phyloP scores from a whole-genome alignment of 2,888 invertebrate genomes.

The Dasysyrphus albostriatus region DNA sequence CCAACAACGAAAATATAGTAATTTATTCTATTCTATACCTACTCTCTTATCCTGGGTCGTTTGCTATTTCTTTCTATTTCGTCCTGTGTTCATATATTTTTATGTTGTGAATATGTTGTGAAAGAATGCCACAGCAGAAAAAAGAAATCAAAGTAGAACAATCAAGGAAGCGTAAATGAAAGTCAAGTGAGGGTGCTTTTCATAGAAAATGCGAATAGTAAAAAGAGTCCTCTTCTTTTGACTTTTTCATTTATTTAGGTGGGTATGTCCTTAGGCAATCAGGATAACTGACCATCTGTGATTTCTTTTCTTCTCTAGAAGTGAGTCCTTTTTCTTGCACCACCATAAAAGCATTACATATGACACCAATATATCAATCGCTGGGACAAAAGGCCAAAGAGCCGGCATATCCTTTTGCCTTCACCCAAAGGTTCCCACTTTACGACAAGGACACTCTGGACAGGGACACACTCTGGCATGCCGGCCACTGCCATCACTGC shows the following conservation, averaged over 20 bases:
- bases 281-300: slow-evolving; percentile 72
- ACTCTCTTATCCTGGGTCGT: slow-evolving; percentile 31
- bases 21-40: slow-evolving; percentile 62
- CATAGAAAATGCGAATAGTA: neutral
- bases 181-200: slow-evolving; percentile 23
- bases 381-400: slow-evolving; percentile 54
- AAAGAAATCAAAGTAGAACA: slow-evolving; percentile 54
- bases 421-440: neutral
- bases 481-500: neutral
- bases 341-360: slow-evolving; percentile 63
- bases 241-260: slow-evolving; percentile 66
- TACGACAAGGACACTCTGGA: neutral
- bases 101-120: slow-evolving; percentile 14
- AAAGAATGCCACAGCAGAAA: slow-evolving; percentile 12
- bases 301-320: slow-evolving; percentile 38
- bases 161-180: slow-evolving; percentile 68
- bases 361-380: slow-evolving; percentile 63
- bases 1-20: slow-evolving; percentile 36
- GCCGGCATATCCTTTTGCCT: slow-evolving; percentile 27
- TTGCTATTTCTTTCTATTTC: slow-evolving; percentile 58
- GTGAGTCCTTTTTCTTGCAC: slow-evolving; percentile 20
- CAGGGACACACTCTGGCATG: neutral
- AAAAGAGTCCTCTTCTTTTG: slow-evolving; percentile 51
- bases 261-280: slow-evolving; percentile 64
- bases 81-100: neutral